Conservation (phyloP, 2,888 invertebrate genomes). For the Hecatera dysodea region DNA sequence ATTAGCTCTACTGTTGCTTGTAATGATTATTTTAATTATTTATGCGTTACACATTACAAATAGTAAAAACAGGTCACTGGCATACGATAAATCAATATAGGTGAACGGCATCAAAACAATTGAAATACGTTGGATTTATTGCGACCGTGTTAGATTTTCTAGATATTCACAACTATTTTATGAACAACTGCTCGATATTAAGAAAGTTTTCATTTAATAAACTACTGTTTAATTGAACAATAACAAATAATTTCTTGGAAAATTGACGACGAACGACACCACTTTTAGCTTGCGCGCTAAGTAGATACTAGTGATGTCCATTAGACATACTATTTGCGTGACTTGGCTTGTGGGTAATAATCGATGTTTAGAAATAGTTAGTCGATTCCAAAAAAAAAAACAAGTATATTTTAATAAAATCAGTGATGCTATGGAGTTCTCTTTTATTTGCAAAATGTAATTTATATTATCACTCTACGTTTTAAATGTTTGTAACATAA, state of each 20-base stretch:
- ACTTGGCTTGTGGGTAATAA: background rate
- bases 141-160: slow-evolving; percentile 9
- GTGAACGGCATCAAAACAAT: slow-evolving; percentile 87
- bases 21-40: slow-evolving; percentile 85
- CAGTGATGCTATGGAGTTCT: background rate
- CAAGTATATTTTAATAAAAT: background rate
- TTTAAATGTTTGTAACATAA: background rate
- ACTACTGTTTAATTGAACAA: slow-evolving; percentile 45
- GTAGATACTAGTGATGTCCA: slow-evolving; percentile 65
- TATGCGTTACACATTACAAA: slow-evolving; percentile 84
- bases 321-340: slow-evolving; percentile 23
- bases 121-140: slow-evolving; percentile 64
- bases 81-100: slow-evolving; percentile 89
- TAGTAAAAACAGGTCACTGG: slow-evolving; percentile 88
- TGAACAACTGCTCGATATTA: slow-evolving; percentile 6
- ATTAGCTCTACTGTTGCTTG: slow-evolving; percentile 61
- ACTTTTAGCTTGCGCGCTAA: slow-evolving; percentile 42
- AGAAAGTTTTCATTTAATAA: slow-evolving; percentile 59
- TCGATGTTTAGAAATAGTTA: background rate
- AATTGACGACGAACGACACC: slow-evolving; percentile 47
- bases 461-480: no score
- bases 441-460: background rate
- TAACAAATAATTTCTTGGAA: slow-evolving; percentile 64
- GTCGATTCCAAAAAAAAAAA: background rate
- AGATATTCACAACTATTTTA: slow-evolving; percentile 4